Conservation (phyloP, 2,113 vertebrate genomes). For the Elaphurus davidianus region DNA sequence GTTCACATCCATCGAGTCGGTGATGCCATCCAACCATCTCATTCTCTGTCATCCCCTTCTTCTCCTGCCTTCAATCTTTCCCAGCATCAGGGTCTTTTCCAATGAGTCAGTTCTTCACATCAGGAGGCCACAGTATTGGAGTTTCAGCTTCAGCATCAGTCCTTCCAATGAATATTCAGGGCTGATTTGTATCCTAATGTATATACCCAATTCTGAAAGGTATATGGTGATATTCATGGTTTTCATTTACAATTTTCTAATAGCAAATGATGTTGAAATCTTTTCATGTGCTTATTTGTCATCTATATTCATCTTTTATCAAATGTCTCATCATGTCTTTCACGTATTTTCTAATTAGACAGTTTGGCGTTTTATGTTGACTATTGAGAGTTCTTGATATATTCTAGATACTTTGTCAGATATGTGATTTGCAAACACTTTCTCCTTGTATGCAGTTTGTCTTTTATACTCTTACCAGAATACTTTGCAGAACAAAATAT, state of each 20-base stretch:
- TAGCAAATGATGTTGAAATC: neutral
- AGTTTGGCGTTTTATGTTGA: neutral
- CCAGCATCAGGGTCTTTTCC: neutral
- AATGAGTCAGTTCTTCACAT: neutral
- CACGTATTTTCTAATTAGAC: neutral
- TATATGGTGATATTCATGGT: neutral
- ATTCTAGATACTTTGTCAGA: neutral
- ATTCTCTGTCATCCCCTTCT: neutral
- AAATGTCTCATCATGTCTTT: neutral
- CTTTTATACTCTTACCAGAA: neutral
- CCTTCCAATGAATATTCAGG: neutral
- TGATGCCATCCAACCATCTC: neutral
- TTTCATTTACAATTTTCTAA: neutral
- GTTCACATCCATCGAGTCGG: rapidly evolving
- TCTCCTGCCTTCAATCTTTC: neutral
- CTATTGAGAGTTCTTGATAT: neutral
- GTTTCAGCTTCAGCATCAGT: neutral
- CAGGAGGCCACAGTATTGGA: neutral
- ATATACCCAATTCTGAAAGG: neutral
- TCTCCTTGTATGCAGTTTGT: neutral
- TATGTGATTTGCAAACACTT: neutral
- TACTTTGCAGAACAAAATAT: neutral
- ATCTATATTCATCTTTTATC: neutral
- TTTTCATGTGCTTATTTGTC: neutral
- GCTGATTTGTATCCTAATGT: neutral